These are phyloP conservation scores for Linepithema humile DNA, from an alignment of 1,140 invertebrate genomes.

Conservation along the genomic window DNA sequence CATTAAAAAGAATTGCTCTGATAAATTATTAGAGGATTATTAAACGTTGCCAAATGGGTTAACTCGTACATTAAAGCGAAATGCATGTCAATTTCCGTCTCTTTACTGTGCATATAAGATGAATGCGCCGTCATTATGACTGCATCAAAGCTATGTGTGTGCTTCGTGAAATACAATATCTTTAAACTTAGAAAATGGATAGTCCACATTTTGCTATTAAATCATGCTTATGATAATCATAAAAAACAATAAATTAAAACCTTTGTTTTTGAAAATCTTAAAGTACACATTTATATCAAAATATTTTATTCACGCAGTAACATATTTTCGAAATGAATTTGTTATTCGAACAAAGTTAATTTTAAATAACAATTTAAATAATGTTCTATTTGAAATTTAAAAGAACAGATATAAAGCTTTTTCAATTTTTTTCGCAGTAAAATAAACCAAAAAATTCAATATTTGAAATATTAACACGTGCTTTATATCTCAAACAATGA, in stretches of 20 bases:
- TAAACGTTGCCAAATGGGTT: not conserved
- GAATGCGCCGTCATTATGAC: not conserved
- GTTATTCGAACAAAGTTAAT: not conserved
- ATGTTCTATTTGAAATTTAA: not conserved
- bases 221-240: not conserved
- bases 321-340: not conserved
- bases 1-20: not conserved
- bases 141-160: not conserved
- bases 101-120: constrained; percentile 19
- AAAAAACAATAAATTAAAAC: not conserved
- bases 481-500: not conserved
- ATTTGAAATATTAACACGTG: not conserved
- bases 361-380: not conserved
- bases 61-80: not conserved
- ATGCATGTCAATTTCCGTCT: not conserved
- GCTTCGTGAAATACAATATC: not conserved
- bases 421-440: not conserved
- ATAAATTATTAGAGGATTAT: constrained; percentile 32
- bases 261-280: not conserved
- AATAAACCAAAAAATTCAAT: not conserved
- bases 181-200: not conserved
- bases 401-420: not conserved
- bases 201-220: not conserved
- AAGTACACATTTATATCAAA: not conserved
- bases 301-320: not conserved